Evolutionary conservation across 2,113 vertebrate genomes (phyloP), one percentile per base, ranked within the genome.

Genomic region (Eublepharis macularius): DNA sequence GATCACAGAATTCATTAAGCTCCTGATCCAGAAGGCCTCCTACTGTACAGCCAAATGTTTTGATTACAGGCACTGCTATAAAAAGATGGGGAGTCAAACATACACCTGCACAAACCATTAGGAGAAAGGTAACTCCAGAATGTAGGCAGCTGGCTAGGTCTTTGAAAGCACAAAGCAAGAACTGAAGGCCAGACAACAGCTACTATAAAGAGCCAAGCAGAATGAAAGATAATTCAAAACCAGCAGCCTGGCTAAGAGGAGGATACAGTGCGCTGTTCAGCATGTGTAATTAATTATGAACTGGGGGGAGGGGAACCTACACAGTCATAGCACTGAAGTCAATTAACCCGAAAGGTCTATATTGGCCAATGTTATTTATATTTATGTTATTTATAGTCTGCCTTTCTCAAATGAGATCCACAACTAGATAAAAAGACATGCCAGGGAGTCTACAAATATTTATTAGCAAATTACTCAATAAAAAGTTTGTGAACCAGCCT

Each of bases 401-500:
- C n/a, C n/a, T n/a, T n/a, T n/a, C n/a, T 45, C 13, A 17, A 77
- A 79, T 10, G 47, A 72, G 78, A 87, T 77, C 75, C 57, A 32
- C 80, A 82, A 78, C 76, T 76, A 43, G 26, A 65, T 69, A 76
- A 88, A 89, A 92, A 1, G 6, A 77, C 86, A 49, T 91, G 69
- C 80, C 60, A 29, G 24, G 36, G 45, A 49, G 65, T 0, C 6
- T 43, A 80, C 43, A 86, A 80, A n/a, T 66, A 47, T 41, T 24
- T 49, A 75, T 81, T 66, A 86, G 78, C 69, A 7, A 77, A 73
- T 66, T 63, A 36, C 24, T 51, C 60, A 9, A 34, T 39, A 66
- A 76, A 49, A 32, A 13, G 3, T 84, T 85, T 84, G 81, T 82
- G 72, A 90, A 86, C 32, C 21, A 24, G 34, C 49, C 21, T 88